Evolutionary conservation across 2,113 vertebrate species (phyloP), one percentile per base, ranked within the genome.

Genomic region (Alexandromys fortis): DNA sequence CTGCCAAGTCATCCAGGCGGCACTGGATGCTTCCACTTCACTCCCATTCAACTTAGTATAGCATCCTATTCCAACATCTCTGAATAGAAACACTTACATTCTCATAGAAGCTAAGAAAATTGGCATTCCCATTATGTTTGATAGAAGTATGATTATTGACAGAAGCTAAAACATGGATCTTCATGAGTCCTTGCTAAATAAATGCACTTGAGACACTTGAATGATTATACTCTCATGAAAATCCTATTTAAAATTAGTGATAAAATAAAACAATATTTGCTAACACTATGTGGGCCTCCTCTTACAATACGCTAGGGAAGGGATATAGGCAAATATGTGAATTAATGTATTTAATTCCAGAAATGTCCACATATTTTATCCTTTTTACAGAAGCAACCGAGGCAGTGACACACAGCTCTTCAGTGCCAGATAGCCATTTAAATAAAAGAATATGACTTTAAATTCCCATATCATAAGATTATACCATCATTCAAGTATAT

Each of bases 81-180:
- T 95, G 63, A 86, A 89, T 76, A 72, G 94, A 86, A 86, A 75
- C 68, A 89, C 90, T 96, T 82, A 86, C 68, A 89, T 89, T 92
- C 55, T 96, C 42, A 95, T 83, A 86, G 63, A 38, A 75, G 22
- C 79, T 92, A 16, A 96, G 89, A 91, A 89, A 86, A 65, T 45
- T 78, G 82, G 2, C 72, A 68, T 13, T 55, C 16, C 28, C 1
- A 4, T 55, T 3, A 65, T 72, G 28, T 35, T 70, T 91, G 38
- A 83, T 83, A 91, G 77, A 92, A 68, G 17, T 30, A 30, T 58
- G 47, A 70, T 86, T 87, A 81, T 65, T 16, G 6, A 90, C 63
- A 35, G 58, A 73, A 83, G 4, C 67, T 73, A 89, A 45, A 95
- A 90, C 85, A 30, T 96, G 52, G 12, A 9, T 89, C 55, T 45